Conservation (phyloP, 2,888 invertebrate species). For the Volucella bombylans region DNA sequence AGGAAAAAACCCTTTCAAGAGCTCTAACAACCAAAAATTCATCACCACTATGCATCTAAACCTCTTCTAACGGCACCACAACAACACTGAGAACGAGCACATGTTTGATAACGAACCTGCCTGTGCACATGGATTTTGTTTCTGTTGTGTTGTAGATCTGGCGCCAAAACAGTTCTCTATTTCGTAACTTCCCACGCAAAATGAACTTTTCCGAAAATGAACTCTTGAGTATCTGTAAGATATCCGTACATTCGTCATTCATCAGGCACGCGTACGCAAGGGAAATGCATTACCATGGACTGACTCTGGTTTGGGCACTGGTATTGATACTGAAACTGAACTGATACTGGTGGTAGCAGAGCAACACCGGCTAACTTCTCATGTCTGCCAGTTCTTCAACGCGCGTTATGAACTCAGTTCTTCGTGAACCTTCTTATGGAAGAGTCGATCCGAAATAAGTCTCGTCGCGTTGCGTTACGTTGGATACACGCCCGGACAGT, state of each 20-base stretch:
- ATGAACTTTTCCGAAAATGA: constrained; percentile 62
- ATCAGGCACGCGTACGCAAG: constrained; percentile 51
- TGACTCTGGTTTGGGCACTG: neutral
- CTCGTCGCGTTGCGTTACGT: constrained; percentile 1
- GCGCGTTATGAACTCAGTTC: constrained; percentile 68
- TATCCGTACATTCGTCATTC: neutral
- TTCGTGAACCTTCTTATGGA: constrained; percentile 66
- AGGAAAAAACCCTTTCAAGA: constrained; percentile 29
- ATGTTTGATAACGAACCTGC: constrained; percentile 38
- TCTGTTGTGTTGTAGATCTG: constrained; percentile 12
- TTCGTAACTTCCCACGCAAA: constrained; percentile 60
- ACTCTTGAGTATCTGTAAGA: constrained; percentile 50
- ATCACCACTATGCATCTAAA: constrained; percentile 40
- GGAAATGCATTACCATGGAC: constrained; percentile 53
- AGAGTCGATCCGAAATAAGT: constrained; percentile 51
- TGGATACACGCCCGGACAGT: constrained; percentile 32
- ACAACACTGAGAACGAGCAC: constrained; percentile 27
- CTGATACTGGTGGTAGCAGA: too few species aligned
- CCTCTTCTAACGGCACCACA: neutral
- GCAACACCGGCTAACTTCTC: constrained; percentile 40
- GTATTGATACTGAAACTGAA: too few species aligned
- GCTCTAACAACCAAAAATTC: constrained; percentile 7
- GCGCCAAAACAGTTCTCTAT: constrained; percentile 52
- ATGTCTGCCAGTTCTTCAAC: constrained; percentile 67
- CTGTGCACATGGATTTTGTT: constrained; percentile 27